These are phyloP conservation scores for Sicus ferrugineus DNA, from an alignment of 2,888 invertebrate genomes.

Conservation along the genomic window DNA sequence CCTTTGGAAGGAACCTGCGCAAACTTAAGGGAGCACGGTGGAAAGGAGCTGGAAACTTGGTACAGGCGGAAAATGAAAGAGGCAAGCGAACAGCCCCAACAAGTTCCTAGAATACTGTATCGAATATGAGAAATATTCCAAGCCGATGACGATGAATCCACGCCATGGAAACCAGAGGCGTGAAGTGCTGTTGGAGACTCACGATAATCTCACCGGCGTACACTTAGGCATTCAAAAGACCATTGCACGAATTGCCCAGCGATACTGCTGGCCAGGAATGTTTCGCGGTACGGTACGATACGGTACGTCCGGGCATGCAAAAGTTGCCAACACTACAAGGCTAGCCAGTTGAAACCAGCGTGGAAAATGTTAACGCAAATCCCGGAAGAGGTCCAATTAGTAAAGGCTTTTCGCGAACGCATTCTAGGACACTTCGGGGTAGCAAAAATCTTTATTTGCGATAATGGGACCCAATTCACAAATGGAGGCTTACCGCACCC, in stretches of 20 bases:
- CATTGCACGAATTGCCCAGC: background rate
- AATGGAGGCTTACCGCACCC: background rate
- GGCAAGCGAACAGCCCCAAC: background rate
- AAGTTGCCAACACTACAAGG: constrained; percentile 3
- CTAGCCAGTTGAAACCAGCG: background rate
- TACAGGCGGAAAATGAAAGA: background rate
- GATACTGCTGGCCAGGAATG: constrained; percentile 4
- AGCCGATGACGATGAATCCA: background rate
- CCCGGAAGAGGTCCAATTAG: too few species aligned
- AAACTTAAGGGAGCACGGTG: background rate
- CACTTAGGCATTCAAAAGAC: background rate
- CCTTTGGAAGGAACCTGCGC: background rate
- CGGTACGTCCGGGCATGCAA: background rate
- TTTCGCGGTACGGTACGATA: background rate
- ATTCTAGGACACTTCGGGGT: background rate
- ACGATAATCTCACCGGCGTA: background rate
- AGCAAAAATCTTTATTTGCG: background rate
- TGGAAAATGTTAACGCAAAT: background rate
- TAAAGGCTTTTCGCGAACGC: too few species aligned
- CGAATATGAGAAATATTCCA: background rate
- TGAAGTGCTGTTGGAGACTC: background rate
- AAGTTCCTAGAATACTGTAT: too few species aligned
- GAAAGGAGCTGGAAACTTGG: background rate
- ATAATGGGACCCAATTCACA: background rate
- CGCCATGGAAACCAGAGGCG: background rate